phyloP scores from a whole-genome alignment of 2,797 vertebrate species.

The Alfaro cultratus region DNA sequence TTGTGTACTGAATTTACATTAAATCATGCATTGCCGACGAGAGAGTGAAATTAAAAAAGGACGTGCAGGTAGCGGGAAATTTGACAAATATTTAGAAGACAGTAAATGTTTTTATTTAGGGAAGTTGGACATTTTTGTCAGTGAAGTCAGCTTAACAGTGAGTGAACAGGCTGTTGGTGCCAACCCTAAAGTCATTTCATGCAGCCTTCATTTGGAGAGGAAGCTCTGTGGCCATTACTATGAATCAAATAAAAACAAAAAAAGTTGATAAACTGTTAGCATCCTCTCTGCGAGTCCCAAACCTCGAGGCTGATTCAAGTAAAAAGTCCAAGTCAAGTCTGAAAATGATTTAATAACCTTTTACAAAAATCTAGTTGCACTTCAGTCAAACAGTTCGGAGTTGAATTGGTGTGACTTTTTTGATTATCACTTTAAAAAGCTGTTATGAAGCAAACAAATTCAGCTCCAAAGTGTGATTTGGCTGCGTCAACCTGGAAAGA shows the following conservation, averaged over 20 bases:
- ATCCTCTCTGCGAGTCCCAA: not conserved
- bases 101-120: not conserved
- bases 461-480: slow-evolving; percentile 4
- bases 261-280: not conserved
- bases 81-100: too few relatives aligned
- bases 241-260: not conserved
- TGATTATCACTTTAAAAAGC: not conserved
- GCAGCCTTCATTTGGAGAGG: not conserved
- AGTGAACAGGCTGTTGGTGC: not conserved
- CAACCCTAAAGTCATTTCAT: not conserved
- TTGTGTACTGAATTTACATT: not conserved
- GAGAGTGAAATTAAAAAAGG: too few relatives aligned
- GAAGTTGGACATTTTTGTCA: not conserved
- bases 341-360: not conserved
- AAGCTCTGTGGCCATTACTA: not conserved
- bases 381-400: not conserved
- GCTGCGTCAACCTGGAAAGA: slow-evolving; percentile 1
- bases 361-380: not conserved
- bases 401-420: not conserved
- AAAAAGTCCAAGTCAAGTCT: not conserved
- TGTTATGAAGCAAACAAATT: not conserved
- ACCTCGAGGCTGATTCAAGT: not conserved
- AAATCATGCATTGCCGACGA: not conserved
- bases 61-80: too few relatives aligned
- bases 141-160: not conserved